phyloP scores from a whole-genome alignment of 2,113 vertebrate genomes.

The Plotosus lineatus region DNA sequence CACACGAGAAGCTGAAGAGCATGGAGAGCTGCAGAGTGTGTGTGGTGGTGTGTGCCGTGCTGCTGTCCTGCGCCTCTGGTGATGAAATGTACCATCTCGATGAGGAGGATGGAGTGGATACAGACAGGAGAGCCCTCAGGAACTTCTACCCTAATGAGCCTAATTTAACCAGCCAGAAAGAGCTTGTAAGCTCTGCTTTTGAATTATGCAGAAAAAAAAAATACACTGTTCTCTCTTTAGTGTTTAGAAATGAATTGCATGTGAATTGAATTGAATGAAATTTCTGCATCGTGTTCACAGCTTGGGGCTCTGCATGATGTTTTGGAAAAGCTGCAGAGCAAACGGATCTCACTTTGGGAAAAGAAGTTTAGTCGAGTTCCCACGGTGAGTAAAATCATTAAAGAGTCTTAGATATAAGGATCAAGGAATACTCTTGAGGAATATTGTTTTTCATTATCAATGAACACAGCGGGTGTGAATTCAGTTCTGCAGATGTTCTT shows the following conservation, averaged over 20 bases:
- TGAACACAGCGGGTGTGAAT: not conserved
- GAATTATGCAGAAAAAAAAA: not conserved
- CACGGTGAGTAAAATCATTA: conserved; percentile 64
- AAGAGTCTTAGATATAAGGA: not conserved
- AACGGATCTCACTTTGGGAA: conserved; percentile 72
- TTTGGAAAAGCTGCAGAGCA: conserved; percentile 78
- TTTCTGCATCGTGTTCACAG: conserved; percentile 55
- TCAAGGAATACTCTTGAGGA: no score
- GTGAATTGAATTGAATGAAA: not conserved
- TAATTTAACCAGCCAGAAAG: conserved; percentile 77
- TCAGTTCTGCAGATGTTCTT: not conserved
- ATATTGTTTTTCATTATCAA: no score
- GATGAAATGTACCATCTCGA: conserved; percentile 61
- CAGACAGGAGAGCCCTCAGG: conserved; percentile 73
- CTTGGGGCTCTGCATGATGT: conserved; percentile 76
- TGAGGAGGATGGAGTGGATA: conserved; percentile 64
- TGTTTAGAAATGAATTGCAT: not conserved
- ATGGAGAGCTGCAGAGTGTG: conserved; percentile 72
- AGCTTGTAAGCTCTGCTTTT: conserved; percentile 70
- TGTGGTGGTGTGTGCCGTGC: conserved; percentile 65
- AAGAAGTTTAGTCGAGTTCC: conserved; percentile 81
- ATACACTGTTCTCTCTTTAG: not conserved
- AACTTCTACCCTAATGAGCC: conserved; percentile 79
- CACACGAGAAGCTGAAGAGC: conserved; percentile 59
- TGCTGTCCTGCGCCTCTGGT: conserved; percentile 61